phyloP scores from a whole-genome alignment of 2,888 invertebrate species.

The Amphimallon solstitiale region DNA sequence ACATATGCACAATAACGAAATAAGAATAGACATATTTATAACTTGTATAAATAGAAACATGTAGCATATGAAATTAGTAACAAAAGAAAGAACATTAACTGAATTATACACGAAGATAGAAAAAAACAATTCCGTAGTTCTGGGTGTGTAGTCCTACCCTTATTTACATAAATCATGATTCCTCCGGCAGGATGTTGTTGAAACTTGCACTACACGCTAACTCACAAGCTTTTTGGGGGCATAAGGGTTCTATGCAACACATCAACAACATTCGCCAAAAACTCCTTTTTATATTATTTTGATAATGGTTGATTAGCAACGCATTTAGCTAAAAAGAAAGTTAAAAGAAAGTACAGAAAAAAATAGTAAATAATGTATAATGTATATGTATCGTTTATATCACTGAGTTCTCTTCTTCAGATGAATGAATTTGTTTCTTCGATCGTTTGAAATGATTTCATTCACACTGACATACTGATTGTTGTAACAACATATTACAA shows the following conservation, averaged over 20 bases:
- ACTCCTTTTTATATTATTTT: conserved; percentile 30
- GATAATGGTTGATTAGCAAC: no score
- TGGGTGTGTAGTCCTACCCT: conserved; percentile 39
- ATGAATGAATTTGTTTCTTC: no score
- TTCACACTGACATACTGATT: no score
- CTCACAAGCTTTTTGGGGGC: conserved; percentile 57
- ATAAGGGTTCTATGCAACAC: conserved; percentile 58
- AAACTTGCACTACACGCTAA: conserved; percentile 64
- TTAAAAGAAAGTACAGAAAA: no score
- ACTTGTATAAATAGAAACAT: conserved; percentile 2
- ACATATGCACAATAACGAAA: neutral
- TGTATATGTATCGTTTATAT: no score
- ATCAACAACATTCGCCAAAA: conserved; percentile 61
- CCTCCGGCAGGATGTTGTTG: conserved; percentile 60
- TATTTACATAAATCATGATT: conserved; percentile 40
- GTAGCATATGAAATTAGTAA: neutral
- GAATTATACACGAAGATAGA: neutral
- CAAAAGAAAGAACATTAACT: conserved; percentile 4
- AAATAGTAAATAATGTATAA: no score
- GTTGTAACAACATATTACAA: no score
- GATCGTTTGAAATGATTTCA: no score
- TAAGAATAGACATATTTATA: no score
- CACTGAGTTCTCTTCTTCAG: no score
- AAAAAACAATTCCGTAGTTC: conserved; percentile 34
- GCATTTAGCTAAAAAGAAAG: no score